Evolutionary conservation across 2,888 invertebrate genomes (phyloP), one percentile per base, ranked within the genome.

Genomic region (Merodon equestris): DNA sequence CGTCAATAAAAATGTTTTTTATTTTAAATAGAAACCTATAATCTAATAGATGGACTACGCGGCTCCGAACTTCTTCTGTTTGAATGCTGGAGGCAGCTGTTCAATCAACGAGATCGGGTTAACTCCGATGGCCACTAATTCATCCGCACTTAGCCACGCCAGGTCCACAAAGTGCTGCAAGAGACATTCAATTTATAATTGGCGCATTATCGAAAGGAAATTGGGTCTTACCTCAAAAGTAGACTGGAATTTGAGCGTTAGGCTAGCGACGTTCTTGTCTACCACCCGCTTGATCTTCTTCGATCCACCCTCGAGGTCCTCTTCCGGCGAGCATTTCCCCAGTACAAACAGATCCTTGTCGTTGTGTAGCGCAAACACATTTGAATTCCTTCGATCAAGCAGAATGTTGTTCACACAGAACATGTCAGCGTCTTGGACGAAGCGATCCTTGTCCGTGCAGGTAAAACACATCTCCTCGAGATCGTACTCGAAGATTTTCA

Each of bases 401-500:
- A 90, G 86, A 18, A 96, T 90, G 66, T 92, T 91, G 12, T 89
- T 89, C 7, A 94, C 91, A 45, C 85, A 83, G 38, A 85, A 83
- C 1, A 81, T 82, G 19, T 75, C 86, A 0, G 92, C 92, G 77
- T 92, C 88, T 15, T 87, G 86, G 19, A 89, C 87, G 83, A 91
- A 90, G 58, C 92, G 86, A 7, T 89, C 85, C 15, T 91, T 91
- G 1, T 83, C 82, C 7, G 85, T 83, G 57, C 90, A 88, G 0
- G 93, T 92, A 83, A 93, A 93, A 82, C 91, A 90, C 83, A 91
- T 91, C 47, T 90, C 89, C 2, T 86, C 85, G n/a, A 96, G 85
- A 85, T 92, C 92, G 86, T 94, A 96, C 87, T 97, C 96, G 44
- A 94, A 89, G 72, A 96, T 90, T 93, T 93, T 94, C 84, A 94